phyloP scores from a whole-genome alignment of 2,797 vertebrate genomes.

The Cyclopterus lumpus region DNA sequence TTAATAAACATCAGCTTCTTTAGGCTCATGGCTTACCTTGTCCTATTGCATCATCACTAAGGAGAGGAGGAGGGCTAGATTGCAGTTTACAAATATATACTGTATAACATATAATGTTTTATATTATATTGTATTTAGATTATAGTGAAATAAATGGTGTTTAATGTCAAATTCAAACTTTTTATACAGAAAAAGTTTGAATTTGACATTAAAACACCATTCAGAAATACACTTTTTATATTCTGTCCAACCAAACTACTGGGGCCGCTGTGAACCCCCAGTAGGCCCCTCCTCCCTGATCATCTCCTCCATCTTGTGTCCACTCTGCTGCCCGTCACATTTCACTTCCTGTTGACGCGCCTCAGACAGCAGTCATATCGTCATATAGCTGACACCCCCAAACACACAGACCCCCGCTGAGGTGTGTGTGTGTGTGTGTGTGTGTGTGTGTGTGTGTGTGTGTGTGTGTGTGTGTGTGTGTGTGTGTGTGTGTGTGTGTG shows the following conservation, averaged over 20 bases:
- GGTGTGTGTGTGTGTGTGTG: too few relatives aligned
- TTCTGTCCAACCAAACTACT: not conserved
- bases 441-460: too few relatives aligned
- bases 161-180: not conserved
- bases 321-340: too few relatives aligned
- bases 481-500: too few relatives aligned
- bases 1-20: conserved; percentile 19
- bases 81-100: not conserved
- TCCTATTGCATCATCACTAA: not conserved
- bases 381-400: too few relatives aligned
- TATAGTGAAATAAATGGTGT: not conserved
- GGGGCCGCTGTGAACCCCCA: conserved; percentile 70
- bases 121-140: not conserved
- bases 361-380: too few relatives aligned
- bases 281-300: conserved; percentile 16
- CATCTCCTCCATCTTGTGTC: conserved; percentile 42
- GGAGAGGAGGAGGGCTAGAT: not conserved
- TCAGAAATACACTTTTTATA: not conserved
- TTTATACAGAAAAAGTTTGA: too few relatives aligned
- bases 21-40: not conserved
- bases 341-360: too few relatives aligned
- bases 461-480: too few relatives aligned
- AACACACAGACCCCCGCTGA: too few relatives aligned
- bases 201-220: too few relatives aligned
- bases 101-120: too few relatives aligned